Base-by-base conservation (phyloP, 2,888 invertebrate genomes). In the Phytoseiulus persimilis region DNA sequence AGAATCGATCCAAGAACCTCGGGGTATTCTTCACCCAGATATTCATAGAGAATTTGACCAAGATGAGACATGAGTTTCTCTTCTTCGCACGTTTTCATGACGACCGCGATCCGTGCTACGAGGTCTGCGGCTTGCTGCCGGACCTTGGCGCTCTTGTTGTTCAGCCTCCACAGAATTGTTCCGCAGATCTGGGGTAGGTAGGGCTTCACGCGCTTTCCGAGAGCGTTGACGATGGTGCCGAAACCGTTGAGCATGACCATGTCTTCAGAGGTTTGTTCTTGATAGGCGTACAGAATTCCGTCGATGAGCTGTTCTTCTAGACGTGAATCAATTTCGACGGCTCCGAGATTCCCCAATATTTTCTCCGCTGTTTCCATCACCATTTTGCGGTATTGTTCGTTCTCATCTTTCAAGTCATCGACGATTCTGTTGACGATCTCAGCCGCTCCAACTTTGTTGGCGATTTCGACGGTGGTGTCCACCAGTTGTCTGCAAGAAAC, bases 281-380 rank as follows among this genome's bases (percentile, higher is more conserved):
- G 99, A 94, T 99, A 99, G 91, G 99, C 99, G 92, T 99, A 99
- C 83, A 99, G 94, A 91, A 99, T 99, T 91, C 99, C 99, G 92
- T 99, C 99, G 93, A 99, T 99, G 65, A 99, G 95, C 92, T 99
- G 99, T 93, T 99, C 99, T 93, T 99, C 99, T 2, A 99, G 94
- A 84, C 99, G 95, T 0, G 98, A 97, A 93, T 99, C 99, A 90
- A 99, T 98, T 92, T 99, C 99, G 0, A 98, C 97, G 0, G 99
- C 98, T 31, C 99, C 99, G 90, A 99, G 94, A 93, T 98, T 98
- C 3, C 96, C 97, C 95, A 99, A 97, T 90, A 98, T 98, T 93
- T 99, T 99, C 93, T 99, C 99, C 90, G 99, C 99, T 0, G 98
- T 99, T 93, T 99, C 99, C 98, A 99, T 99, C 1, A 99, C 99